Evolutionary conservation across 2,113 vertebrate species (phyloP).

Genomic region (Chelonoidis abingdonii): DNA sequence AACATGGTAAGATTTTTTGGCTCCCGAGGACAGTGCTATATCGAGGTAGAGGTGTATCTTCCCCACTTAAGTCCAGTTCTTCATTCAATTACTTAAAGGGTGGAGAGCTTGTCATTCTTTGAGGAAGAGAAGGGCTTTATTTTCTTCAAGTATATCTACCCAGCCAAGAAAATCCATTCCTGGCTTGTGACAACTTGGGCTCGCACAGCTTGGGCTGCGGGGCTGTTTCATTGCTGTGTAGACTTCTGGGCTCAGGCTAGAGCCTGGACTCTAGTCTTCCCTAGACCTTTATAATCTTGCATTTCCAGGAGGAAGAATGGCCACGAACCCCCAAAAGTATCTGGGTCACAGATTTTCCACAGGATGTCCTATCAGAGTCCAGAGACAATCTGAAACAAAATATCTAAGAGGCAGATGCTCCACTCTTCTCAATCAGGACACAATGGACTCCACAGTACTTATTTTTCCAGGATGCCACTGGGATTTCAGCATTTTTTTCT

Average conservation of each 20-base stretch:
- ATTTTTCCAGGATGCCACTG: background rate
- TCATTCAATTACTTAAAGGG: background rate
- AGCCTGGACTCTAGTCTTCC: background rate
- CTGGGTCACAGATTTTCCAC: background rate
- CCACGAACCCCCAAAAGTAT: background rate
- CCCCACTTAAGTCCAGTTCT: background rate
- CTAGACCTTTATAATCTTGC: background rate
- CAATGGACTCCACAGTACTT: rapidly evolving
- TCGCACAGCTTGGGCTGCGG: too few relatives aligned
- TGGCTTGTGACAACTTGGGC: too few relatives aligned
- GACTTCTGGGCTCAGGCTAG: too few relatives aligned
- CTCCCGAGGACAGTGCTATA: too few relatives aligned
- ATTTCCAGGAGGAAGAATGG: background rate
- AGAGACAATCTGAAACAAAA: background rate
- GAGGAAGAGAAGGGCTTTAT: background rate
- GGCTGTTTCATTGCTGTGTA: too few relatives aligned
- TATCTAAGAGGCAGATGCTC: background rate
- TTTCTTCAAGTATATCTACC: too few relatives aligned
- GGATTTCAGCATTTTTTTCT: background rate
- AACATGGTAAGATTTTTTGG: too few relatives aligned
- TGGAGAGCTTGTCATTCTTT: background rate
- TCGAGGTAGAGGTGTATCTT: too few relatives aligned
- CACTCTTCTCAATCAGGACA: background rate
- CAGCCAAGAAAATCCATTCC: too few relatives aligned
- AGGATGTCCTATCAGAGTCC: background rate